Conservation (phyloP, 2,797 vertebrate species). For the Rallus crepitans region DNA sequence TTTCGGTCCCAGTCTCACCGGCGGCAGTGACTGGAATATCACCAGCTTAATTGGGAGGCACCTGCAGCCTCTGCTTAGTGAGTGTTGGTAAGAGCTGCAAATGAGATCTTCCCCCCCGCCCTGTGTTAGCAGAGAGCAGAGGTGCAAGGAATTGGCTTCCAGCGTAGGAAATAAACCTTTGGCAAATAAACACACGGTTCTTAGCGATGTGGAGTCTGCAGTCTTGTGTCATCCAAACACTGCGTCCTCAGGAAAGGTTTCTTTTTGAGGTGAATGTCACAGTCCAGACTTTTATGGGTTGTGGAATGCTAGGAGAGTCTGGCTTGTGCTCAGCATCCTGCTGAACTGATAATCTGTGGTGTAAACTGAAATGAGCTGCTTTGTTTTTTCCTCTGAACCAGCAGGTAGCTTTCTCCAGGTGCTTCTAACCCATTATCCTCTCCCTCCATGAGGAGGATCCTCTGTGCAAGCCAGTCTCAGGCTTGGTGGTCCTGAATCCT, state of each 20-base stretch:
- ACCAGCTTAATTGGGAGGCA: not conserved
- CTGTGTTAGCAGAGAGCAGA: not conserved
- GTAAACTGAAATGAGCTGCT: not conserved
- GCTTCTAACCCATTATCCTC: not conserved
- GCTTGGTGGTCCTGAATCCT: not conserved
- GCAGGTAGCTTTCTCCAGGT: not conserved
- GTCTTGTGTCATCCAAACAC: not conserved
- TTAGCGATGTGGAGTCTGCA: not conserved
- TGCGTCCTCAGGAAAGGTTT: not conserved
- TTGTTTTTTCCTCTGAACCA: not conserved
- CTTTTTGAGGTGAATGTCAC: not conserved
- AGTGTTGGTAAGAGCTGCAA: not conserved
- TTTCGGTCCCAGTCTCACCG: not conserved
- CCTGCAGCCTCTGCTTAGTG: not conserved
- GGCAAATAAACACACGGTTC: slow-evolving; percentile 48
- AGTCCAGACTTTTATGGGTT: not conserved
- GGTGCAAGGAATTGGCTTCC: not conserved
- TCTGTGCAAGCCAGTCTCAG: fast-evolving
- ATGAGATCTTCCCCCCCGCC: not conserved
- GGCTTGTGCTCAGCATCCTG: not conserved
- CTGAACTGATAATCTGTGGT: not conserved
- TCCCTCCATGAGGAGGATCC: not conserved
- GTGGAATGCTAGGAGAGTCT: not conserved
- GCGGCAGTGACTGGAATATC: not conserved
- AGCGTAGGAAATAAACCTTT: not conserved